Evolutionary conservation across 2,888 invertebrate genomes (phyloP).

Genomic region (Steinernema scapterisci): DNA sequence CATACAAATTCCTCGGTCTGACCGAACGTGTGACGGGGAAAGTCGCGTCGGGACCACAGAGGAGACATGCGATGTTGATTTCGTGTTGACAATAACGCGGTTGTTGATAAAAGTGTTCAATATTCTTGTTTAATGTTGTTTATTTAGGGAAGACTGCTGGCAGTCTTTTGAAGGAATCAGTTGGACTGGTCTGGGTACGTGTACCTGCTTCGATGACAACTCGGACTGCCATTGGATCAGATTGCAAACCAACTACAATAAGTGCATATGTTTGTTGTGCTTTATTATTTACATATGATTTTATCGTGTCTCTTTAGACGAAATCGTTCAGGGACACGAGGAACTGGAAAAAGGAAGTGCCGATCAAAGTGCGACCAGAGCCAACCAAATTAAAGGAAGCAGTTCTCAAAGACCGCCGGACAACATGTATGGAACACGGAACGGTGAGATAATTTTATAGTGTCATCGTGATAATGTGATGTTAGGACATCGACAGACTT

Average conservation of each 20-base stretch:
- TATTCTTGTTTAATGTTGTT: background rate
- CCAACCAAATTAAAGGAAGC: too few relatives aligned
- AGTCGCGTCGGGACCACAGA: too few relatives aligned
- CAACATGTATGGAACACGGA: conserved; percentile 7
- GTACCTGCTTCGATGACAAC: conserved; percentile 56
- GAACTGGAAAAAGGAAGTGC: background rate
- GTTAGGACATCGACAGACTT: too few relatives aligned
- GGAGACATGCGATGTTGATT: too few relatives aligned
- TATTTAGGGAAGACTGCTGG: conserved; percentile 62
- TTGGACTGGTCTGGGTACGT: conserved; percentile 66
- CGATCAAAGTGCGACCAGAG: background rate
- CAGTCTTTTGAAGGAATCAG: conserved; percentile 65
- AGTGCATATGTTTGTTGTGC: conserved; percentile 65
- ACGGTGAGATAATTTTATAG: background rate
- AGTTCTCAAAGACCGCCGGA: background rate
- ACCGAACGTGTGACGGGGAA: too few relatives aligned
- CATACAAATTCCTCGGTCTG: too few relatives aligned
- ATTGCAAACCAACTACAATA: conserved; percentile 66
- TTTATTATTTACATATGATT: background rate
- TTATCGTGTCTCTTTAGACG: background rate
- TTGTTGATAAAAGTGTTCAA: too few relatives aligned
- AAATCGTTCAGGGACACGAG: background rate
- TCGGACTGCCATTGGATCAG: conserved; percentile 67
- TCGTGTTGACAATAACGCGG: too few relatives aligned
- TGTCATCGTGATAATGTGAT: too few relatives aligned